phyloP scores from a whole-genome alignment of 2,113 vertebrate genomes.

The Pristiophorus japonicus region DNA sequence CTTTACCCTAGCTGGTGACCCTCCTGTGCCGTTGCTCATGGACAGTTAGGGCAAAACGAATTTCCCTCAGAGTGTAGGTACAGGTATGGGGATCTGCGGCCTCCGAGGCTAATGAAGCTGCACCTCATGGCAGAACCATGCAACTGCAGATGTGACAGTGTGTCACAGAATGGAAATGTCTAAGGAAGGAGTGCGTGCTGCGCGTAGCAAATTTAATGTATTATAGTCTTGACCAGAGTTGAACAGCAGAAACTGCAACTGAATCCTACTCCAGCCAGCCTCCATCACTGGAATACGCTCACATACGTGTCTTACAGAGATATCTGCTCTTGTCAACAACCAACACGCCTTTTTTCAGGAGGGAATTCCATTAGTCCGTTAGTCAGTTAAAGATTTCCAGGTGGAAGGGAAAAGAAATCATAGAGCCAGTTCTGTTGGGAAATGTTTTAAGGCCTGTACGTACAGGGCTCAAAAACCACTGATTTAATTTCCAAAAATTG shows the following conservation, averaged over 20 bases:
- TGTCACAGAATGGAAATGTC: background rate
- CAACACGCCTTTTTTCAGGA: background rate
- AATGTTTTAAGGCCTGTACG: background rate
- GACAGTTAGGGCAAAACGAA: too few species aligned
- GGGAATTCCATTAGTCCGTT: background rate
- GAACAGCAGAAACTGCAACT: background rate
- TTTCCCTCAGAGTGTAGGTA: too few species aligned
- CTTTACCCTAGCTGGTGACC: background rate
- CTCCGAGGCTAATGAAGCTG: background rate
- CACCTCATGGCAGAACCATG: background rate
- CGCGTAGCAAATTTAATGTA: background rate
- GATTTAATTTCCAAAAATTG: background rate
- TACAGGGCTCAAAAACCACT: background rate
- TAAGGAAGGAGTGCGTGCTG: background rate
- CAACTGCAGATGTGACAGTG: background rate
- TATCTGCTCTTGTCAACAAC: background rate
- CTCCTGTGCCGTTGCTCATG: background rate
- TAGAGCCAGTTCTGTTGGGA: background rate
- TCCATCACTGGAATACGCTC: background rate
- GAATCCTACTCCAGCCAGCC: background rate
- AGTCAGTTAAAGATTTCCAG: background rate
- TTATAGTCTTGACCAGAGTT: background rate
- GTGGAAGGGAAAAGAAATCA: background rate
- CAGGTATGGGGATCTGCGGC: background rate
- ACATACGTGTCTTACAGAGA: background rate